Percentiles rank a stretch among this genome's conserved stretches.
Conservation (phyloP, 2,888 invertebrate species). For the Cheilosia soror region DNA sequence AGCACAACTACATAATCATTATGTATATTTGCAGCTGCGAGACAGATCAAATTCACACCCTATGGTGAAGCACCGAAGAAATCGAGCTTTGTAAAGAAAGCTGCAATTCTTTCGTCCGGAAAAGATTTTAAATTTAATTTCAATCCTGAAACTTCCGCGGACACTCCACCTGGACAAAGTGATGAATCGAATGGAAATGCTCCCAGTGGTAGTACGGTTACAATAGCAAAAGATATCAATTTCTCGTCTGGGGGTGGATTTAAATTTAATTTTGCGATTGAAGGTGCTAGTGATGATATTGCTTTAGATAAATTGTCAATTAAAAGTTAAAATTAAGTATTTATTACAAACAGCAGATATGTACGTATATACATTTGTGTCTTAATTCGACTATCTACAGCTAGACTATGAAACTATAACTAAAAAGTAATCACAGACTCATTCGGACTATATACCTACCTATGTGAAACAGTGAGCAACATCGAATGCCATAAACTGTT, state of each 20-base stretch:
- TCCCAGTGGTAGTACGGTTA: slow-evolving; percentile 21
- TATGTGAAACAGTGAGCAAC: no score
- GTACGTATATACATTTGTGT: no score
- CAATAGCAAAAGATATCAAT: slow-evolving; percentile 51
- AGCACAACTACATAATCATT: not conserved
- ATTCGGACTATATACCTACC: no score
- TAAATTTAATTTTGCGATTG: slow-evolving; percentile 87
- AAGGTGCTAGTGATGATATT: slow-evolving; percentile 77
- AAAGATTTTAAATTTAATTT: slow-evolving; percentile 86
- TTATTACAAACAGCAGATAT: no score
- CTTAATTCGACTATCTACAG: no score
- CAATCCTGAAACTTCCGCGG: slow-evolving; percentile 80
- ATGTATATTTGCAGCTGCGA: slow-evolving; percentile 84
- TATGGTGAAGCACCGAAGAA: slow-evolving; percentile 85
- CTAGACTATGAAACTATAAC: no score
- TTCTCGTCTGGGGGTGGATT: slow-evolving; percentile 85
- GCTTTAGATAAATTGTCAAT: slow-evolving; percentile 78
- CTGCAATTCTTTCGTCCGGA: slow-evolving; percentile 85
- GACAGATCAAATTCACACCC: slow-evolving; percentile 86
- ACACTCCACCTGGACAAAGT: slow-evolving; percentile 32
- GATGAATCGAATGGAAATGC: not conserved
- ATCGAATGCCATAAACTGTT: no score
- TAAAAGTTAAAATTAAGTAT: slow-evolving; percentile 65
- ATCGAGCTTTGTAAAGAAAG: slow-evolving; percentile 89
- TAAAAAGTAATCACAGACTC: no score